Conservation (phyloP, 2,888 invertebrate species). For the Hydroisotoma schaefferi region DNA sequence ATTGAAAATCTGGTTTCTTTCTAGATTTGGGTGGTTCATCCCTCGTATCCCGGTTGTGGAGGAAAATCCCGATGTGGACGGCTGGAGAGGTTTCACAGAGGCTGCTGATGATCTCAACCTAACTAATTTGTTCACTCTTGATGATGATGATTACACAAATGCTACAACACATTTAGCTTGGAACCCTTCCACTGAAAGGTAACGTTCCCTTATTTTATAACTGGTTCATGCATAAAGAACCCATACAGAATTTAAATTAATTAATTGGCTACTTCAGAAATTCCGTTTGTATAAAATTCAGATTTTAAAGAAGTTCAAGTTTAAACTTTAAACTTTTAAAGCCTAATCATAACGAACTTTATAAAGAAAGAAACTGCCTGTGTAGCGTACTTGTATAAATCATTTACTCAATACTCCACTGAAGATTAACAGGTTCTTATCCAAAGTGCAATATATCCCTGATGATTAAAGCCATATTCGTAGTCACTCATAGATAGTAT, state of each 20-base stretch:
- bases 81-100: conserved; percentile 63
- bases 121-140: conserved; percentile 56
- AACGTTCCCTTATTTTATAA: conserved; percentile 9
- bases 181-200: conserved; percentile 42
- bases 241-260: no score
- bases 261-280: no score
- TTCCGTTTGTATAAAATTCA: background rate
- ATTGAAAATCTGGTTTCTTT: conserved; percentile 20
- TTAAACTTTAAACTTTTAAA: background rate
- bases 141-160: conserved; percentile 50
- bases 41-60: conserved; percentile 53
- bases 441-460: no score
- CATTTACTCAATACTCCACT: background rate
- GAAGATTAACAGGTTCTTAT: no score
- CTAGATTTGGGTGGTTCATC: conserved; percentile 64
- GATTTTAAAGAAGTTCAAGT: background rate
- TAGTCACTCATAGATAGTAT: no score
- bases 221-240: no score
- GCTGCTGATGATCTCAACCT: conserved; percentile 53
- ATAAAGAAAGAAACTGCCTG: background rate
- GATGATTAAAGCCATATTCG: no score
- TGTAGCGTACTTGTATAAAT: background rate
- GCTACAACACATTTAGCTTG: conserved; percentile 51
- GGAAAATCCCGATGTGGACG: conserved; percentile 53
- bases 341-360: background rate